A percentile compares a stretch with the other conserved stretches of the same genome.
These are phyloP conservation scores for Luperina testacea DNA, from an alignment of 2,888 invertebrate species.

Conservation along the genomic window DNA sequence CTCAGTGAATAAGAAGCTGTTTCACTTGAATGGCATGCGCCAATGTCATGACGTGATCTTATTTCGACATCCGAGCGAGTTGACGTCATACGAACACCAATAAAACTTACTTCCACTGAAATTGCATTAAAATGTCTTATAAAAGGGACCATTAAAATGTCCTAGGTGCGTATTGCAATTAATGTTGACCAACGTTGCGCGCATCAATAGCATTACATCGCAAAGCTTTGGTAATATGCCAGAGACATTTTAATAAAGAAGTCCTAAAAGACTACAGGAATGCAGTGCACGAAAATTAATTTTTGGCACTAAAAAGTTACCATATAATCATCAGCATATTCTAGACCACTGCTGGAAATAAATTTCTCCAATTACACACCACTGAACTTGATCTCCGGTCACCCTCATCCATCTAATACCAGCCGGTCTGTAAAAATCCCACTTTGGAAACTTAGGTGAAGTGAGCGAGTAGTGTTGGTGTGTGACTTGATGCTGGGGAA, in stretches of 20 bases:
- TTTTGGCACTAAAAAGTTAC: background rate
- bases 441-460: no score
- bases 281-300: background rate
- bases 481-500: no score
- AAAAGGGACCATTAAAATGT: conserved; percentile 24
- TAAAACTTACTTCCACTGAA: conserved; percentile 35
- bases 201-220: background rate
- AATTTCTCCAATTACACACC: background rate
- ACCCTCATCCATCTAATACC: background rate
- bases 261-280: background rate
- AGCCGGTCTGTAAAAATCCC: background rate
- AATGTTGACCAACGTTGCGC: background rate
- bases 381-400: no score
- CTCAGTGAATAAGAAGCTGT: conserved; percentile 18
- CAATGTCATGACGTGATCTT: conserved; percentile 34
- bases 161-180: background rate
- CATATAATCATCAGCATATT: background rate
- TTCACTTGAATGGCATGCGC: conserved; percentile 36
- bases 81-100: conserved; percentile 43
- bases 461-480: no score
- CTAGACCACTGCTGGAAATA: background rate
- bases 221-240: conserved; percentile 21
- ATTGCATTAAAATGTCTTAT: background rate
- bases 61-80: conserved; percentile 29
- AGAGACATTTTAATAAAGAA: background rate